phyloP scores from a whole-genome alignment of 2,113 vertebrate genomes.

The Amphiprion ocellaris region DNA sequence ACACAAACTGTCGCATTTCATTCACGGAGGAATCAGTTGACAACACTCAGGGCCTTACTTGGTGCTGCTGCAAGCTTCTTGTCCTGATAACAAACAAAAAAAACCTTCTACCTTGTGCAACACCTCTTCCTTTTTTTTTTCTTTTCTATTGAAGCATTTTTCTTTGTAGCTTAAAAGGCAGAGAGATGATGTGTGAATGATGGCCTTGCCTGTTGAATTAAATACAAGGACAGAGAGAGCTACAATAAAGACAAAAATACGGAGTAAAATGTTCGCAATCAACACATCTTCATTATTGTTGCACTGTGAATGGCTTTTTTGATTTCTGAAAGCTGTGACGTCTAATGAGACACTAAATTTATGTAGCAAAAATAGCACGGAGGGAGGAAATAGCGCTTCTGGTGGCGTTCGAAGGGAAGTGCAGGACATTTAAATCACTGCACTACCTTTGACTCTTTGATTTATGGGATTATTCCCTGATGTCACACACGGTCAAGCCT shows the following conservation, averaged over 20 bases:
- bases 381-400: conserved; percentile 14
- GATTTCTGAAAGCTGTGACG: conserved; percentile 11
- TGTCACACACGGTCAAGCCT: conserved; percentile 72
- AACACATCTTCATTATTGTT: not conserved
- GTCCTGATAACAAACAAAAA: conserved; percentile 34
- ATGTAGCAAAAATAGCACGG: not conserved
- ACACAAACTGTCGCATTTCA: conserved; percentile 44
- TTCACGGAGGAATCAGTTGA: conserved; percentile 48
- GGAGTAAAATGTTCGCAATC: not conserved
- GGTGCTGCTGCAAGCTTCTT: conserved; percentile 68
- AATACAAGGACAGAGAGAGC: conserved; percentile 9
- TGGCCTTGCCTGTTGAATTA: conserved; percentile 28
- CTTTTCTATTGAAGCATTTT: conserved; percentile 55
- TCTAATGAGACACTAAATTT: not conserved
- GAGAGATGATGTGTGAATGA: conserved; percentile 17
- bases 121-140: conserved; percentile 39
- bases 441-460: conserved; percentile 70
- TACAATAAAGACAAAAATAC: not conserved
- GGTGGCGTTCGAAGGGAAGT: conserved; percentile 29
- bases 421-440: conserved; percentile 41
- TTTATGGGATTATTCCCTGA: conserved; percentile 78
- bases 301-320: conserved; percentile 1
- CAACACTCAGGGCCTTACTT: conserved; percentile 70
- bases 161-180: conserved; percentile 34
- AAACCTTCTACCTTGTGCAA: conserved; percentile 42